A percentile compares a stretch with the other conserved stretches of the same genome.
Evolutionary conservation across 2,797 vertebrate species (phyloP).

Genomic region (Eupleurogrammus muticus): DNA sequence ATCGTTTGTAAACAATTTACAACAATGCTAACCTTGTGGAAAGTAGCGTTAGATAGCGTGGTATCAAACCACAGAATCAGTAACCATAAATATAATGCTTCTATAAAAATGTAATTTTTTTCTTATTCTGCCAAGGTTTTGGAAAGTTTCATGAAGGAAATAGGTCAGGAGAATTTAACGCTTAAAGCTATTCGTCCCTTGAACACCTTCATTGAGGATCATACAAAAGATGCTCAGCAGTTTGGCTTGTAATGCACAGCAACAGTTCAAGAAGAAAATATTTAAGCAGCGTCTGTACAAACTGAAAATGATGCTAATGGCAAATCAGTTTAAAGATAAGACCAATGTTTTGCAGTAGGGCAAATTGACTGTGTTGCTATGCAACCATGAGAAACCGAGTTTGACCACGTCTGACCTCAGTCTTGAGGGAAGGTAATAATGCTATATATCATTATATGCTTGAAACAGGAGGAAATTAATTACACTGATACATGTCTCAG

Average conservation of each 20-base stretch:
- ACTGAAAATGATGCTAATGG: conserved; percentile 28
- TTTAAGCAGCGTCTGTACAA: conserved; percentile 18
- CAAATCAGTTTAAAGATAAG: conserved; percentile 25
- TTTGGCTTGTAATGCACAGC: background rate
- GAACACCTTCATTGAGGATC: conserved; percentile 22
- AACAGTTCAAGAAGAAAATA: conserved; percentile 19
- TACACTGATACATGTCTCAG: conserved; percentile 11
- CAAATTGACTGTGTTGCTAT: conserved; percentile 46
- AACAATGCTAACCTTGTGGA: background rate
- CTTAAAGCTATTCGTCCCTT: conserved; percentile 18
- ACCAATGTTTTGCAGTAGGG: conserved; percentile 9
- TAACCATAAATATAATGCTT: background rate
- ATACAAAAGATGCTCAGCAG: conserved; percentile 15
- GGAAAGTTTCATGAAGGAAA: conserved; percentile 10
- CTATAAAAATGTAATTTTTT: conserved; percentile 23
- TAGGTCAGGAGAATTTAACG: conserved; percentile 18
- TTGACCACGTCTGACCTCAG: conserved; percentile 34
- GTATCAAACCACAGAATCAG: conserved; percentile 1
- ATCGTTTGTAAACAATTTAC: background rate
- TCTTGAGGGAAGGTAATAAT: conserved; percentile 19
- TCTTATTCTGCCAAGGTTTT: background rate
- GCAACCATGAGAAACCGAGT: conserved; percentile 27
- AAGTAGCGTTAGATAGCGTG: too few relatives aligned
- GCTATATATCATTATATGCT: conserved; percentile 8
- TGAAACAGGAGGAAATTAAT: conserved; percentile 16